These are phyloP conservation scores for Xenops minutus DNA, from an alignment of 2,797 vertebrate species.

Conservation along the genomic window DNA sequence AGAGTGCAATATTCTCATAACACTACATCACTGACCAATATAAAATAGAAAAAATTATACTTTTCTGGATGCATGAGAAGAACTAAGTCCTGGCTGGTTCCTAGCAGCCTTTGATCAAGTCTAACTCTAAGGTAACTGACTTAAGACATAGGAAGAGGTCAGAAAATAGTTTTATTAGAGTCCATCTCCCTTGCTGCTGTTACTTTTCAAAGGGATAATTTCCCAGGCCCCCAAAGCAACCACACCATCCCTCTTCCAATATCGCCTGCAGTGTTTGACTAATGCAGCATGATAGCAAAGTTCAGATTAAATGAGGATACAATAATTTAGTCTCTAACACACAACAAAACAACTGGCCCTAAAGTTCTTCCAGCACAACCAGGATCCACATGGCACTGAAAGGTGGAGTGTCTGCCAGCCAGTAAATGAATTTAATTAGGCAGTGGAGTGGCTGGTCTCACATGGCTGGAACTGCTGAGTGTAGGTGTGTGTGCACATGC, in stretches of 20 bases:
- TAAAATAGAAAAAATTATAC: neutral
- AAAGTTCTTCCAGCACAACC: constrained; percentile 12
- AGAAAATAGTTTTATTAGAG: neutral
- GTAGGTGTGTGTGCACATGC: neutral
- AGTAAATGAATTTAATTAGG: constrained; percentile 55
- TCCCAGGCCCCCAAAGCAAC: neutral
- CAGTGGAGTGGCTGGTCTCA: constrained; percentile 25
- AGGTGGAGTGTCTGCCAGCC: constrained; percentile 22
- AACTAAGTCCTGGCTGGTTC: neutral
- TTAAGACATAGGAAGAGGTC: neutral
- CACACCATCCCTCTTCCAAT: neutral
- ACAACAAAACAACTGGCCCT: neutral
- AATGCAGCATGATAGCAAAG: neutral
- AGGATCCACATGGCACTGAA: constrained; percentile 14
- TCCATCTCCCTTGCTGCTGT: neutral
- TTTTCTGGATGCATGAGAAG: neutral
- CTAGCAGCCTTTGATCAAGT: neutral
- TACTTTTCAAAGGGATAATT: neutral
- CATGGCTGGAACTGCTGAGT: neutral
- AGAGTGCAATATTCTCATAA: neutral
- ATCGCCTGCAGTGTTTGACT: neutral
- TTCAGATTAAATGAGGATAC: neutral
- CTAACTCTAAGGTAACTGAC: neutral
- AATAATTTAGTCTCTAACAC: neutral
- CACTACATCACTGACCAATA: neutral